These are phyloP conservation scores for Phallusia fumigata DNA, from an alignment of 23 tunicate species.

Conservation along the genomic window DNA sequence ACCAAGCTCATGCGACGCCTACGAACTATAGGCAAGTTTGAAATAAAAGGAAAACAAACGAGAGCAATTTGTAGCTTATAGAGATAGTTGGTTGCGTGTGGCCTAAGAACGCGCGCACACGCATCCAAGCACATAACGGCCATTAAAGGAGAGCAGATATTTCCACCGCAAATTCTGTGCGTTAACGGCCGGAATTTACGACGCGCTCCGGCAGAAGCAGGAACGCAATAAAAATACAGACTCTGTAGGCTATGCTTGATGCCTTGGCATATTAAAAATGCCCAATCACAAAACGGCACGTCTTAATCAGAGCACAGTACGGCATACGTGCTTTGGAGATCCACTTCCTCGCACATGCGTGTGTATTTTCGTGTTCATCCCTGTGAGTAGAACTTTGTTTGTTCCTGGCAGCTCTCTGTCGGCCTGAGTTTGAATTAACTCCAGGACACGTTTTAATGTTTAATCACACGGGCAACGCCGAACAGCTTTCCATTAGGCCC, in stretches of 20 bases:
- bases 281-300: background rate
- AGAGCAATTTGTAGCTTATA: too few species aligned
- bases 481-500: constrained; percentile 7
- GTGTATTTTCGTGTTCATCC: constrained; percentile 1
- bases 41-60: too few species aligned
- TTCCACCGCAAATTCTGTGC: too few species aligned
- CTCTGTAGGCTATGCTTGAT: background rate
- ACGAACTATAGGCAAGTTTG: too few species aligned
- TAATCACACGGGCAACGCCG: constrained; percentile 9
- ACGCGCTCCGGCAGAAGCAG: background rate
- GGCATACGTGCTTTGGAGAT: background rate
- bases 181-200: background rate
- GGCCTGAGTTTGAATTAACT: background rate
- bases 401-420: background rate
- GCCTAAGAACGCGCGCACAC: background rate
- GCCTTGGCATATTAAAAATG: background rate
- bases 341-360: background rate
- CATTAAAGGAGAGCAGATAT: too few species aligned
- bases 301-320: background rate
- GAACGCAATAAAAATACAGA: background rate
- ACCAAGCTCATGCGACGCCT: too few species aligned
- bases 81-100: too few species aligned
- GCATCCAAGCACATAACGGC: background rate
- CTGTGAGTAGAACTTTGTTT: background rate
- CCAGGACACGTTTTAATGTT: constrained; percentile 6